These are phyloP conservation scores for Cetoscarus ocellatus DNA, from an alignment of 2,797 vertebrate species.

Conservation along the genomic window DNA sequence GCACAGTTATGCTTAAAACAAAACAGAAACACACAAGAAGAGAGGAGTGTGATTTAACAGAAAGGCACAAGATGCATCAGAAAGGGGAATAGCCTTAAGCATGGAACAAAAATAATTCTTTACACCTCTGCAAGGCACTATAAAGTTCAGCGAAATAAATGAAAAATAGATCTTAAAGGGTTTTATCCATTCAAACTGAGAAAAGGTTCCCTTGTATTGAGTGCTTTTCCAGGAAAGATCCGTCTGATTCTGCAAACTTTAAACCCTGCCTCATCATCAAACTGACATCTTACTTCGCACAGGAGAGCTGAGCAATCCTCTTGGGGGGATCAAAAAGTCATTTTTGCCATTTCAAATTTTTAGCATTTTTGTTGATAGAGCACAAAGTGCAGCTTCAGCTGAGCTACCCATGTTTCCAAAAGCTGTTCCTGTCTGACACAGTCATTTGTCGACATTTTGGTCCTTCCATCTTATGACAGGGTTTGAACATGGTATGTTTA, in stretches of 20 bases:
- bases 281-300: constrained; percentile 57
- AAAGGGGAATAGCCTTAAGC: background rate
- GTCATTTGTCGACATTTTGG: constrained; percentile 39
- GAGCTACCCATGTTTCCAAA: constrained; percentile 32
- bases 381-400: constrained; percentile 32
- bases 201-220: background rate
- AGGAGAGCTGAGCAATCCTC: constrained; percentile 43
- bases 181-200: background rate
- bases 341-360: constrained; percentile 62
- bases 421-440: constrained; percentile 53
- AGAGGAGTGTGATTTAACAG: background rate
- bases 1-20: too few relatives aligned
- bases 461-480: constrained; percentile 4
- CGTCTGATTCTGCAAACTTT: constrained; percentile 23
- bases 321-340: constrained; percentile 59
- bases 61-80: background rate
- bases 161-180: background rate
- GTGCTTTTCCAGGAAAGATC: constrained; percentile 9
- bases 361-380: constrained; percentile 53
- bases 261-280: constrained; percentile 39
- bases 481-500: constrained; percentile 6
- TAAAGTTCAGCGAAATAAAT: background rate
- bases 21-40: background rate
- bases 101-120: background rate
- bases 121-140: background rate